A percentile compares a stretch with the other conserved stretches of the same genome.
Evolutionary conservation across 2,797 vertebrate species (phyloP).

Genomic region (Setipinna tenuifilis): DNA sequence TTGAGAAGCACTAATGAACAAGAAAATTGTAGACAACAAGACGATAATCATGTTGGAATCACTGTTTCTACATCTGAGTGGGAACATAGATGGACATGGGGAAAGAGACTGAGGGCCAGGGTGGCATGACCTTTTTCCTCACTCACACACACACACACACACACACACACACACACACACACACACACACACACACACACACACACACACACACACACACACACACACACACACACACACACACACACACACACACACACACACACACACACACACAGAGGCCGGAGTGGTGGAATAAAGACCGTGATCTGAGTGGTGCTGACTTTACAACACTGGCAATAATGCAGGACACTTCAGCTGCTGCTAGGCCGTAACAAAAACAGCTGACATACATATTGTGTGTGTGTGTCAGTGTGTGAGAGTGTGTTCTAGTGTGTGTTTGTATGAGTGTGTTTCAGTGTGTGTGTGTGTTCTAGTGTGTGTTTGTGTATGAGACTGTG

Average conservation of each 20-base stretch:
- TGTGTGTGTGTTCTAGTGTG: neutral
- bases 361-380: neutral
- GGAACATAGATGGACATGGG: neutral
- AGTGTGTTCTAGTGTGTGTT: neutral
- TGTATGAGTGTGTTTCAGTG: neutral
- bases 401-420: slow-evolving; percentile 20
- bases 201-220: too few species aligned
- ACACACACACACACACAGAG: slow-evolving; percentile 40
- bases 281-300: neutral
- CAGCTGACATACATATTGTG: neutral
- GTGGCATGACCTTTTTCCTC: neutral
- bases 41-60: neutral
- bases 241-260: too few species aligned
- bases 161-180: neutral
- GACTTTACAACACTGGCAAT: neutral
- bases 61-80: neutral
- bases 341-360: neutral
- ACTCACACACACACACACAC: neutral
- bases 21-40: too few species aligned
- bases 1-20: too few species aligned
- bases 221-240: too few species aligned
- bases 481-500: too few species aligned
- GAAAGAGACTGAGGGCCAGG: neutral
- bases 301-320: neutral
- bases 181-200: slow-evolving; percentile 6